These are phyloP conservation scores for Temnothorax curvispinosus DNA, from an alignment of 1,140 invertebrate species.

Conservation along the genomic window DNA sequence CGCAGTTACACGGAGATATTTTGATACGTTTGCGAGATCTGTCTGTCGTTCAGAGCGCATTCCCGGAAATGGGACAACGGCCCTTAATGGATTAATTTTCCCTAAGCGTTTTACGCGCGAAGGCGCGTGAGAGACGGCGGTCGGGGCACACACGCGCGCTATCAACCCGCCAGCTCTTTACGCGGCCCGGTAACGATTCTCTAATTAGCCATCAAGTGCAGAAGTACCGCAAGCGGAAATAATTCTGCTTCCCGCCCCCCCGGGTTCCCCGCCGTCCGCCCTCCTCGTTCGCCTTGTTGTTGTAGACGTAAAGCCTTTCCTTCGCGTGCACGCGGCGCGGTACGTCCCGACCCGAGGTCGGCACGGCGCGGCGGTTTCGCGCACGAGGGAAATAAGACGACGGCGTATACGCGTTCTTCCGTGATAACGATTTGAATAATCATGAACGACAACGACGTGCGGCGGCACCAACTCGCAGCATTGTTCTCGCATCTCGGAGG, in stretches of 20 bases:
- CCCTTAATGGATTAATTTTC: slow-evolving; percentile 54
- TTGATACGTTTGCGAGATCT: neutral
- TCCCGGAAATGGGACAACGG: slow-evolving; percentile 43
- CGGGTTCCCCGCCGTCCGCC: slow-evolving; percentile 35
- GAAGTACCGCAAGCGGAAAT: slow-evolving; percentile 80
- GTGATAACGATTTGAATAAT: slow-evolving; percentile 69
- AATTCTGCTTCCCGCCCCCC: slow-evolving; percentile 66
- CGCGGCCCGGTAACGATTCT: slow-evolving; percentile 74
- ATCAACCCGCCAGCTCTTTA: slow-evolving; percentile 32
- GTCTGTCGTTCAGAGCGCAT: neutral
- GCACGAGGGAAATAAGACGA: slow-evolving; percentile 61
- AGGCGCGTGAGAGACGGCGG: slow-evolving; percentile 72
- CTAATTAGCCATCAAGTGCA: slow-evolving; percentile 78
- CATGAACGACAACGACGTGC: slow-evolving; percentile 18
- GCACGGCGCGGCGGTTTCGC: slow-evolving; percentile 12
- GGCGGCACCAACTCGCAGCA: neutral
- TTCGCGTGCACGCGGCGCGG: slow-evolving; percentile 62
- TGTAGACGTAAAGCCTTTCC: slow-evolving; percentile 58
- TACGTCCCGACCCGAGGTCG: neutral
- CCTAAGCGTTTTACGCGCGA: slow-evolving; percentile 63
- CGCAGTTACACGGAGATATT: neutral
- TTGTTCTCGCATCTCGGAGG: neutral
- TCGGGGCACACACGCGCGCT: slow-evolving; percentile 6
- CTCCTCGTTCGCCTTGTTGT: slow-evolving; percentile 6
- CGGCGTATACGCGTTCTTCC: slow-evolving; percentile 66